Conservation (phyloP, 1,140 invertebrate species). For the Saccostrea echinata region DNA sequence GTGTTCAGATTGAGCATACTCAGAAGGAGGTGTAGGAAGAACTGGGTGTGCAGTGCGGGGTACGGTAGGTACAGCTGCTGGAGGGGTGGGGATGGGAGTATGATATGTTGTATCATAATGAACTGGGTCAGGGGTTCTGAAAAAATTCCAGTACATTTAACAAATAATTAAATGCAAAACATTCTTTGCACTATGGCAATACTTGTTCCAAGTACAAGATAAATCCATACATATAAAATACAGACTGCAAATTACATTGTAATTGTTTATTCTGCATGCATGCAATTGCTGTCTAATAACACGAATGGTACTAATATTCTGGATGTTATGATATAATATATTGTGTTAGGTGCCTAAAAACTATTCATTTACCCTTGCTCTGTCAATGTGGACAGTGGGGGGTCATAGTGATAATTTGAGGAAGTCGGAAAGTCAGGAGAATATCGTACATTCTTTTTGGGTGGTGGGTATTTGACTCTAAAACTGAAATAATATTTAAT, state of each 20-base stretch:
- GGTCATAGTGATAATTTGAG: neutral
- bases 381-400: neutral
- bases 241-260: neutral
- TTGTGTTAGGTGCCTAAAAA: neutral
- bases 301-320: neutral
- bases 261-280: neutral
- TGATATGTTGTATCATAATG: neutral
- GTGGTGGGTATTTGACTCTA: neutral
- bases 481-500: neutral
- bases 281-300: neutral
- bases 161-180: neutral
- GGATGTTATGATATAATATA: neutral
- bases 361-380: slow-evolving; percentile 6
- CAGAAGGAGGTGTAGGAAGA: neutral
- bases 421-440: neutral
- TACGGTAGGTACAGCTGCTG: neutral
- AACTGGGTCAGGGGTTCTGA: slow-evolving; percentile 9
- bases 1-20: neutral
- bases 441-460: slow-evolving; percentile 4
- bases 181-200: neutral
- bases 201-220: no score
- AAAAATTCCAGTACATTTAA: neutral
- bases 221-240: no score
- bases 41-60: neutral
- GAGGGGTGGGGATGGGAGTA: slow-evolving; percentile 9